phyloP scores from a whole-genome alignment of 2,888 invertebrate species.

The Tenthredo mesomela region DNA sequence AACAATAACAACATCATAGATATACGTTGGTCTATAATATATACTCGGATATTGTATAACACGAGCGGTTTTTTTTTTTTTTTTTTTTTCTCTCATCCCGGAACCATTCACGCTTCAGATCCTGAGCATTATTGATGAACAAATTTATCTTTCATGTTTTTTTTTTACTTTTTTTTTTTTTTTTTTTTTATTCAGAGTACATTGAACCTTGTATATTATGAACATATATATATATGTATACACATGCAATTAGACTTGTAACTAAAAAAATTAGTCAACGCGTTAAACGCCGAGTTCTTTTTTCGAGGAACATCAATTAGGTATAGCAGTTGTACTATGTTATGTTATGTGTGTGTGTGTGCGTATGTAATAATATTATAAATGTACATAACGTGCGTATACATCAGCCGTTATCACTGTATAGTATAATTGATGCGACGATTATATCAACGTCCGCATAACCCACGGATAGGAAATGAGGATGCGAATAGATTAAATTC shows the following conservation, averaged over 20 bases:
- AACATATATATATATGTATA: background rate
- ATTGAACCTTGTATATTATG: background rate
- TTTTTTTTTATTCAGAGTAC: background rate
- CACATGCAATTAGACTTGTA: background rate
- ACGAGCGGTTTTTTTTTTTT: background rate
- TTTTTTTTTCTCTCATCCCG: background rate
- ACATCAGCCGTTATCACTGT: background rate
- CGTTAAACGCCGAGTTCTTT: background rate
- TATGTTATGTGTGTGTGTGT: background rate
- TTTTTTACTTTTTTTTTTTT: background rate
- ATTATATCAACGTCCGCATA: slow-evolving; percentile 1
- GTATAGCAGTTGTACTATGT: no score
- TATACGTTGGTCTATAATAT: background rate
- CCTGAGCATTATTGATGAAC: background rate
- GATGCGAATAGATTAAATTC: background rate
- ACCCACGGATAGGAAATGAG: background rate
- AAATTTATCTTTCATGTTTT: background rate
- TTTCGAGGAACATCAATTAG: background rate
- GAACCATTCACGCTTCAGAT: slow-evolving; percentile 2
- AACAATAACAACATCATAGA: slow-evolving; percentile 30
- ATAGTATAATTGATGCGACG: background rate
- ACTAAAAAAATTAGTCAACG: background rate
- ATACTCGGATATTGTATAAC: background rate
- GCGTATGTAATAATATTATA: background rate
- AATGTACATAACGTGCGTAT: background rate